Evolutionary conservation across 2,888 invertebrate genomes (phyloP).

Genomic region (Zaprionus bogoriensis): DNA sequence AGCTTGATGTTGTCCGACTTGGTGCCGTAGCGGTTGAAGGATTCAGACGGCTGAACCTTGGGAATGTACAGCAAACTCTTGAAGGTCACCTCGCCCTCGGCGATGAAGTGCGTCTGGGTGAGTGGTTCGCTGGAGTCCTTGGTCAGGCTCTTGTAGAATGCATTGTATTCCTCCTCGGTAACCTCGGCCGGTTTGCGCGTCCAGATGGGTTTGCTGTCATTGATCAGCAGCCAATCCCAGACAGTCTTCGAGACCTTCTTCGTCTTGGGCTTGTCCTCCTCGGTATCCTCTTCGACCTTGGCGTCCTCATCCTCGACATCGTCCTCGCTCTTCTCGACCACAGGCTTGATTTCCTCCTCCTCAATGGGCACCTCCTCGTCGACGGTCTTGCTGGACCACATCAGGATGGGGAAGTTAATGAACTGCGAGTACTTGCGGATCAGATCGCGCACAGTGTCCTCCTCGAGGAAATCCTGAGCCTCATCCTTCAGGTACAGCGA

Average conservation of each 20-base stretch:
- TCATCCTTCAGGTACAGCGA: slow-evolving; percentile 97
- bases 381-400: slow-evolving; percentile 92
- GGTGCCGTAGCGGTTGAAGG: slow-evolving; percentile 97
- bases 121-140: slow-evolving; percentile 94
- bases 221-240: slow-evolving; percentile 99
- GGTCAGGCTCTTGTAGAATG: slow-evolving; percentile 97
- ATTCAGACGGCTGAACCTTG: slow-evolving; percentile 93
- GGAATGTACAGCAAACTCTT: slow-evolving; percentile 98
- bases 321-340: slow-evolving; percentile 84
- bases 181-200: slow-evolving; percentile 95
- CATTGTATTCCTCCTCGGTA: slow-evolving; percentile 93
- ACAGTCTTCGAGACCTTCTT: slow-evolving; percentile 96
- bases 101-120: slow-evolving; percentile 94
- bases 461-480: slow-evolving; percentile 97
- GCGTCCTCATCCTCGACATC: slow-evolving; percentile 84
- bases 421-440: slow-evolving; percentile 99
- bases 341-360: slow-evolving; percentile 84
- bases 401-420: slow-evolving; percentile 98
- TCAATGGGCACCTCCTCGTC: slow-evolving; percentile 89
- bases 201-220: slow-evolving; percentile 99
- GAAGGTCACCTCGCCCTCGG: slow-evolving; percentile 99
- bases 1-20: slow-evolving; percentile 97
- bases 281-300: slow-evolving; percentile 87
- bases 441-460: slow-evolving; percentile 93
- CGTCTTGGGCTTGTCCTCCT: slow-evolving; percentile 89